Conservation (phyloP, 1,140 invertebrate genomes). For the Papilio polyxenes region DNA sequence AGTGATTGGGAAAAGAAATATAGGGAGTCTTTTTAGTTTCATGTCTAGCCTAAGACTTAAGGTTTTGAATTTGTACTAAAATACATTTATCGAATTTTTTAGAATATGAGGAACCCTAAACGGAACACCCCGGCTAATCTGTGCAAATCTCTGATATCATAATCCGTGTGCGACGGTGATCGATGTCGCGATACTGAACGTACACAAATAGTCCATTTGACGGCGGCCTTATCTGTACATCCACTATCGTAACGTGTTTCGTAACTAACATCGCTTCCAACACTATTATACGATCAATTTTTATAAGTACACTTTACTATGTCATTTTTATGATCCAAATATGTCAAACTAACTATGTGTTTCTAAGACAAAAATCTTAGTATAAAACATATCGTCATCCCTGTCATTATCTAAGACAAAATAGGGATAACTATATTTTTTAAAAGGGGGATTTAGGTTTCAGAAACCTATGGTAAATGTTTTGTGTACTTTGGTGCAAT, state of each 20-base stretch:
- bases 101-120: constrained; percentile 39
- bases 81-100: neutral
- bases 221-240: constrained; percentile 10
- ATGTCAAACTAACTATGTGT: too few species aligned
- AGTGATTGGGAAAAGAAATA: too few species aligned
- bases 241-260: constrained; percentile 21
- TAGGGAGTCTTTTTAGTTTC: neutral
- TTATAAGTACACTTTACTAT: neutral
- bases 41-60: neutral
- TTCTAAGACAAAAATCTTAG: too few species aligned
- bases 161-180: constrained; percentile 65
- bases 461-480: too few species aligned
- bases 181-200: constrained; percentile 52
- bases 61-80: neutral
- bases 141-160: constrained; percentile 60
- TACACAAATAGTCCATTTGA: constrained; percentile 52
- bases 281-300: neutral
- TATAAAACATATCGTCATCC: too few species aligned
- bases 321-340: neutral
- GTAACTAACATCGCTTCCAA: constrained; percentile 27
- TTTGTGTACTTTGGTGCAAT: too few species aligned
- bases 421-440: too few species aligned
- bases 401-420: too few species aligned
- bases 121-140: constrained; percentile 52
- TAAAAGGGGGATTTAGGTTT: too few species aligned